Evolutionary conservation across 2,797 vertebrate species (phyloP).

Genomic region (Sitta carolinensis): DNA sequence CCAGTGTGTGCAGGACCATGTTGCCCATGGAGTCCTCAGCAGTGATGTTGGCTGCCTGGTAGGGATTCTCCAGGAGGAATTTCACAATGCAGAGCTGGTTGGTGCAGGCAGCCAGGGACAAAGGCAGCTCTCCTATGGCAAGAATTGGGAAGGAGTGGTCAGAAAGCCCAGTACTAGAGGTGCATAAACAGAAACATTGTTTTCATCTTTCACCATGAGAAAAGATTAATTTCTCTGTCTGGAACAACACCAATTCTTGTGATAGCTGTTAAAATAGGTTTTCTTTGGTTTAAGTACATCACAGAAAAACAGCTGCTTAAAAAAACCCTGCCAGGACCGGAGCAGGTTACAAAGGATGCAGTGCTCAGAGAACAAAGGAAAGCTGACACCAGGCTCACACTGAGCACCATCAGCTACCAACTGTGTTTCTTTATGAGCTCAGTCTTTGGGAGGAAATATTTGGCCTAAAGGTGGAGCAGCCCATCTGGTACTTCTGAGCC

Average conservation of each 20-base stretch:
- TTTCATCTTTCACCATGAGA: background rate
- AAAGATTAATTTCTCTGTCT: background rate
- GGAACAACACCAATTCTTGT: background rate
- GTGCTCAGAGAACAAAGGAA: background rate
- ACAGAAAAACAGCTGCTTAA: background rate
- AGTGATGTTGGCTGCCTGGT: slow-evolving; percentile 75
- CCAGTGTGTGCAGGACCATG: slow-evolving; percentile 90
- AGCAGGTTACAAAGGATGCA: background rate
- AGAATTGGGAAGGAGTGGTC: background rate
- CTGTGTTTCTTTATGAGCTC: background rate
- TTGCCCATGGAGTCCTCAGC: slow-evolving; percentile 88
- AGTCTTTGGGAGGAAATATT: background rate
- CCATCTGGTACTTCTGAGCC: background rate
- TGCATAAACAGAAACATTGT: background rate
- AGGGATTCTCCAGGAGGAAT: slow-evolving; percentile 86
- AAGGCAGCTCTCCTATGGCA: slow-evolving; percentile 87
- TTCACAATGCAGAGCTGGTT: slow-evolving; percentile 91
- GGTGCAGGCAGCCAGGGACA: slow-evolving; percentile 94
- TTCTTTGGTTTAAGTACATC: background rate
- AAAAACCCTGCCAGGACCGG: background rate
- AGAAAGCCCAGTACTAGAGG: background rate
- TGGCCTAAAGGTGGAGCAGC: background rate
- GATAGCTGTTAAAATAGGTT: background rate
- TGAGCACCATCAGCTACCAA: background rate
- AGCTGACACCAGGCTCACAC: background rate